Percentiles rank a stretch among this genome's conserved stretches.
These are phyloP conservation scores for Opisthocomus hoazin DNA, from an alignment of 2,113 vertebrate species.

Conservation along the genomic window DNA sequence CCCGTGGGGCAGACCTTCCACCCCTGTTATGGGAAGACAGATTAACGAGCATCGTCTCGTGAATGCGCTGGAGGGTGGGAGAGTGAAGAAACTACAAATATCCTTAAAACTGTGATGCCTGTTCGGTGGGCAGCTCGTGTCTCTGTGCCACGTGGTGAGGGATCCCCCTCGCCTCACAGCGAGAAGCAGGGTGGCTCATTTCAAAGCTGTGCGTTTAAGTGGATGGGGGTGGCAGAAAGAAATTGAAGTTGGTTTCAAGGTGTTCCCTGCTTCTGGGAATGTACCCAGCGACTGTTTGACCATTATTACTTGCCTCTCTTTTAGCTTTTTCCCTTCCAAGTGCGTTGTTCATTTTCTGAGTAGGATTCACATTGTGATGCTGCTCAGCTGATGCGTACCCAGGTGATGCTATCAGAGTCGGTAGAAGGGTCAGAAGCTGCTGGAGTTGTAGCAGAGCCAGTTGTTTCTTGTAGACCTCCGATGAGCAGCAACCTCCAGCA, in stretches of 20 bases:
- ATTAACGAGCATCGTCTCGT: fast-evolving
- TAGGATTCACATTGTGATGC: not conserved
- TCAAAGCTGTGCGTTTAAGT: not conserved
- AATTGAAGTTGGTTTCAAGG: not conserved
- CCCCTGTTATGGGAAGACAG: not conserved
- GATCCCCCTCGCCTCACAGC: not conserved
- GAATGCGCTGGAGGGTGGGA: not conserved
- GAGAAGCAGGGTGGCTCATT: not conserved
- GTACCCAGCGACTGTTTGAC: no score
- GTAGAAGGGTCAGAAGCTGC: not conserved
- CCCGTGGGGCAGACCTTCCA: not conserved
- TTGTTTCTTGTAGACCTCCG: fast-evolving
- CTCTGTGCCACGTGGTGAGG: fast-evolving
- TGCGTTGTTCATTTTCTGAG: not conserved
- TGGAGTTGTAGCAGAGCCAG: not conserved
- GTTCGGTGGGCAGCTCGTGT: fast-evolving
- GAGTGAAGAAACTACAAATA: not conserved
- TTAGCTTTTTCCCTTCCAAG: not conserved
- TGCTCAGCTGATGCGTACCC: not conserved
- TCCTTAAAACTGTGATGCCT: not conserved
- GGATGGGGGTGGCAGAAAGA: not conserved
- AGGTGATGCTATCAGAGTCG: not conserved
- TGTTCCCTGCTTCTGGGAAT: not conserved
- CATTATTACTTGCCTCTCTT: not conserved
- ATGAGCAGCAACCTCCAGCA: not conserved